Evolutionary conservation across 2,797 vertebrate genomes (phyloP), one percentile per base, ranked within the genome.

Genomic region (Microctenopoma steveboyesi): DNA sequence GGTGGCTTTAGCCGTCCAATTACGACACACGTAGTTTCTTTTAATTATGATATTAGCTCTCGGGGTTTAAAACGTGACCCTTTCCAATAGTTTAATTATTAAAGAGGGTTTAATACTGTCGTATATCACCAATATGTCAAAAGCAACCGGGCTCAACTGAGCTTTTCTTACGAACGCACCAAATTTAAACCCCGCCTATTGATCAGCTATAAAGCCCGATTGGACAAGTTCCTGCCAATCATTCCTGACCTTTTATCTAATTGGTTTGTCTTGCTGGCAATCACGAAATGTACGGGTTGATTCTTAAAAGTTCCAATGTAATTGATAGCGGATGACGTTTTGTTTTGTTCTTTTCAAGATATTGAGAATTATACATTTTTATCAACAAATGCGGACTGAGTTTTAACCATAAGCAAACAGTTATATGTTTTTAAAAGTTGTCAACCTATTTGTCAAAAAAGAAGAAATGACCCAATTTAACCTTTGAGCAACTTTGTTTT

Each of bases 41-140:
- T 14, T 1, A 22, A 5, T 13, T 6, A 4, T 5, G 1, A 0
- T 4, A 5, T 1, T 0, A 5, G 12, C 7, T 7, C 9, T 10
- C 3, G 7, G 6, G 35, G 0, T 1, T 5, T 30, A 0, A 18
- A 9, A 22, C 22, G 4, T 14, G 2, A 1, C 13, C 0, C 0
- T 22, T 22, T 46, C 4, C 1, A 12, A 2, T 3, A 1, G 15
- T 11, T 12, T 3, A 13, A 5, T 2, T 11, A 0, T 11, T n/a
- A 7, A 0, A 1, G 0, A 10, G 1, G 22, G 4, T 5, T 16
- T 0, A 0, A 15, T 4, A 3, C 22, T 16, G 1, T 9, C 40
- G 14, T 18, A 1, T 10, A 15, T 13, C 0, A 9, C 43, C 5
- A 16, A 5, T 1, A 2, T 2, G 5, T 3, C 1, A 2, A 0